A percentile compares a stretch with the other conserved stretches of the same genome.
Conservation (phyloP, 1,140 invertebrate species). For the Amyelois transitella region DNA sequence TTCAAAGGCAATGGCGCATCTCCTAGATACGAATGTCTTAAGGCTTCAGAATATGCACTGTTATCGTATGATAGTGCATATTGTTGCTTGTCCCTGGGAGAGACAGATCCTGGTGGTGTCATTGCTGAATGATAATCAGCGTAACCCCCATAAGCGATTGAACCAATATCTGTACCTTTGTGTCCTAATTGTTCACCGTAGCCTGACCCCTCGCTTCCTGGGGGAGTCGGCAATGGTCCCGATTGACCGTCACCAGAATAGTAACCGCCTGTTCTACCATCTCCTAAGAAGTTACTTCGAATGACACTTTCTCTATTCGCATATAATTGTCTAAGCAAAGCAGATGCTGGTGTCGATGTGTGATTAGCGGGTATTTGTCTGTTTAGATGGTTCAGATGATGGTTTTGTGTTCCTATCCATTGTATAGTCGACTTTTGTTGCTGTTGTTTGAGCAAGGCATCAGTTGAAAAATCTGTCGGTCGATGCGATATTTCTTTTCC, state of each 20-base stretch:
- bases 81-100: slow-evolving; percentile 90
- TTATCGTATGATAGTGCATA: slow-evolving; percentile 71
- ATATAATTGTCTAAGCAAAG: slow-evolving; percentile 91
- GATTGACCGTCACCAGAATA: slow-evolving; percentile 75
- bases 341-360: slow-evolving; percentile 83
- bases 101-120: slow-evolving; percentile 96
- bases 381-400: slow-evolving; percentile 78
- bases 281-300: slow-evolving; percentile 87
- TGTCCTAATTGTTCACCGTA: slow-evolving; percentile 80
- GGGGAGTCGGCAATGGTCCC: slow-evolving; percentile 89
- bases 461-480: slow-evolving; percentile 90
- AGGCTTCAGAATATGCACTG: slow-evolving; percentile 62
- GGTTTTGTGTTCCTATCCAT: slow-evolving; percentile 91
- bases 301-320: slow-evolving; percentile 96
- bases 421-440: slow-evolving; percentile 92
- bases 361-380: slow-evolving; percentile 76
- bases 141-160: slow-evolving; percentile 78
- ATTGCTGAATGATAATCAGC: slow-evolving; percentile 93
- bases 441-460: slow-evolving; percentile 87
- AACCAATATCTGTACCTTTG: slow-evolving; percentile 59
- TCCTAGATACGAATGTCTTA: slow-evolving; percentile 76
- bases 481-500: slow-evolving; percentile 79
- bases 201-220: slow-evolving; percentile 87
- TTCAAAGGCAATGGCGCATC: slow-evolving; percentile 87
- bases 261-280: slow-evolving; percentile 74